Conservation (phyloP, 2,888 invertebrate genomes). For the Calameuta pallipes region DNA sequence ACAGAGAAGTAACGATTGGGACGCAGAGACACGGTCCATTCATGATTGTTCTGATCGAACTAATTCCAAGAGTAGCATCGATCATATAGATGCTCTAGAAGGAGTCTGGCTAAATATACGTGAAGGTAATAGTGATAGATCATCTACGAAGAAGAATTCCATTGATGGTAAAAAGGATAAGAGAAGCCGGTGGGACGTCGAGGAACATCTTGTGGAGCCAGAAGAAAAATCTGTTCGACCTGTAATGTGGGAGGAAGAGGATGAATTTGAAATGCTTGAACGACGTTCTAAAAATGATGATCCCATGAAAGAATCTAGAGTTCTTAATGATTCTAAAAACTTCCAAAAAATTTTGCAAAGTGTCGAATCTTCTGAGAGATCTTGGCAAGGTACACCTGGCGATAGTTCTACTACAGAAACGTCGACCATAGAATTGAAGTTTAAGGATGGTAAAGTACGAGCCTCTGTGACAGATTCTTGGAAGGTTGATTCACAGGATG, state of each 20-base stretch:
- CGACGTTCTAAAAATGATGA: not conserved
- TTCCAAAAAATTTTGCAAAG: not conserved
- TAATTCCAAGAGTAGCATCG: not conserved
- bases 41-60: constrained; percentile 24
- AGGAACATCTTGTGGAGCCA: constrained; percentile 21
- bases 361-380: not conserved
- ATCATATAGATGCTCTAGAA: not conserved
- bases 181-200: constrained; percentile 21
- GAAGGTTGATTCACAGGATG: not conserved
- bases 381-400: not conserved
- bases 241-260: constrained; percentile 41
- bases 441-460: not conserved
- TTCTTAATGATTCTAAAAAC: not conserved
- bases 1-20: constrained; percentile 36
- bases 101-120: not conserved
- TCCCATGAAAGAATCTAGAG: not conserved
- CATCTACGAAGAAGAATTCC: not conserved
- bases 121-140: not conserved
- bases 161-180: constrained; percentile 30
- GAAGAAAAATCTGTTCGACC: constrained; percentile 18
- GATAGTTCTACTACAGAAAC: not conserved
- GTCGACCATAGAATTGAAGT: not conserved
- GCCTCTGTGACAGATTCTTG: not conserved
- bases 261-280: not conserved
- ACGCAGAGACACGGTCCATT: constrained; percentile 31